phyloP scores from a whole-genome alignment of 2,797 vertebrate species.

The Typhlichthys eigenmanni region DNA sequence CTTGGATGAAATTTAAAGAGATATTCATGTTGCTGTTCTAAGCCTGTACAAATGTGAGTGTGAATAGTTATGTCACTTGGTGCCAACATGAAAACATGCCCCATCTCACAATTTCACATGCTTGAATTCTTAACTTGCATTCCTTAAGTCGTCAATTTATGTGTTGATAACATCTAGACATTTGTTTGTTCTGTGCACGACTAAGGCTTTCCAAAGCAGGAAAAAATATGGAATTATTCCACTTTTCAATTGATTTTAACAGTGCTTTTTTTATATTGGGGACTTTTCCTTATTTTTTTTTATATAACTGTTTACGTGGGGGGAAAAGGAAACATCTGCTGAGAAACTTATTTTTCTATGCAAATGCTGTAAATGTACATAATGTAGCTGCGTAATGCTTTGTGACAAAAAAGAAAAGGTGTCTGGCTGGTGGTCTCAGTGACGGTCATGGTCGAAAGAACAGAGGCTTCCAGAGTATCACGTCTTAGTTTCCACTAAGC shows the following conservation, averaged over 20 bases:
- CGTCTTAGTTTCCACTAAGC: conserved; percentile 46
- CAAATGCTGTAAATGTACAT: conserved; percentile 80
- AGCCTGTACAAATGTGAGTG: conserved; percentile 17
- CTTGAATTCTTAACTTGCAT: conserved; percentile 64
- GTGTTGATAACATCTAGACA: conserved; percentile 35
- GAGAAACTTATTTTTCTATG: conserved; percentile 83
- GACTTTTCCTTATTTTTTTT: conserved; percentile 65
- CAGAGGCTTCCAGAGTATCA: conserved; percentile 66
- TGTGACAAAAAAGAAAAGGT: conserved; percentile 45
- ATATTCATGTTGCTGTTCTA: conserved; percentile 42
- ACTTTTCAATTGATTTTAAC: conserved; percentile 65
- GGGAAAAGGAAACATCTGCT: conserved; percentile 69
- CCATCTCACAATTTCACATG: conserved; percentile 52
- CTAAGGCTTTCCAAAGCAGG: conserved; percentile 64
- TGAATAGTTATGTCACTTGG: conserved; percentile 58
- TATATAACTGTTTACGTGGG: conserved; percentile 77
- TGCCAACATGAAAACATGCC: conserved; percentile 51
- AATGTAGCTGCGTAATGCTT: conserved; percentile 70
- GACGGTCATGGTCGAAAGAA: conserved; percentile 53
- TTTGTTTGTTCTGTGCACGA: conserved; percentile 59
- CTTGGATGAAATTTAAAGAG: conserved; percentile 35
- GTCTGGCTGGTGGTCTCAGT: conserved; percentile 56
- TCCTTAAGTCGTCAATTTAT: conserved; percentile 64
- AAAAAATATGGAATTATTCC: conserved; percentile 43
- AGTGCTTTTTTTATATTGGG: conserved; percentile 73